Evolutionary conservation across 2,113 vertebrate genomes (phyloP), one percentile per base, ranked within the genome.

Genomic region (Crotalus helleri): DNA sequence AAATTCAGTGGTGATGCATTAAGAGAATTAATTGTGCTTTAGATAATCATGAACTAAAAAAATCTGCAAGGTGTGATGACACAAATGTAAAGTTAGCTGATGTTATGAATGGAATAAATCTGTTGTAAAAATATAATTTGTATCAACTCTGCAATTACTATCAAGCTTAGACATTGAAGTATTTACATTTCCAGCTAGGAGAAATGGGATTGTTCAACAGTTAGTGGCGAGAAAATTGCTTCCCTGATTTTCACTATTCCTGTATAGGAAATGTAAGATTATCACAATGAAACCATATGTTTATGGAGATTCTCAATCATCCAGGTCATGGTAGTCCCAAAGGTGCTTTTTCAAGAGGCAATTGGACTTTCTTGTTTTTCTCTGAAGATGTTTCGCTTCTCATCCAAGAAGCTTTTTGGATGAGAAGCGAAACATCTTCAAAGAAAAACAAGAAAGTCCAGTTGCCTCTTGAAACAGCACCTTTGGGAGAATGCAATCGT

Each of bases 21-120:
- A 96, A 94, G 74, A 95, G 92, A 95, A 96, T 95, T 97, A 94
- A 90, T 89, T 94, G 93, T 96, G 87, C 94, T 96, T 87, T 90
- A 94, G 94, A 93, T 92, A 96, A 90, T 85, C 90, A n/a, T 17
- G 69, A 89, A 59, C 90, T 93, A 93, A 61, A 55, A 91, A 95
- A 95, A 91, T 92, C 88, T 92, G 88, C 49, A 92, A 21, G 46
- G 93, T 95, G 23, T 96, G 93, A 92, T 93, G 91, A 85, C 53
- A 94, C 87, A 91, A 90, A 90, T 85, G 92, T 95, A 93, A 49
- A 92, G 10, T 49, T 95, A 92, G 95, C 94, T 95, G 91, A 94
- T 89, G 49, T 81, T 95, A 94, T 92, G 95, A 94, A 93, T 90
- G 29, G 49, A 90, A 49, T 96, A 96, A 95, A 94, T 95, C 95